These are phyloP conservation scores for Eumerus sabulonum DNA, from an alignment of 2,888 invertebrate genomes.

Conservation along the genomic window DNA sequence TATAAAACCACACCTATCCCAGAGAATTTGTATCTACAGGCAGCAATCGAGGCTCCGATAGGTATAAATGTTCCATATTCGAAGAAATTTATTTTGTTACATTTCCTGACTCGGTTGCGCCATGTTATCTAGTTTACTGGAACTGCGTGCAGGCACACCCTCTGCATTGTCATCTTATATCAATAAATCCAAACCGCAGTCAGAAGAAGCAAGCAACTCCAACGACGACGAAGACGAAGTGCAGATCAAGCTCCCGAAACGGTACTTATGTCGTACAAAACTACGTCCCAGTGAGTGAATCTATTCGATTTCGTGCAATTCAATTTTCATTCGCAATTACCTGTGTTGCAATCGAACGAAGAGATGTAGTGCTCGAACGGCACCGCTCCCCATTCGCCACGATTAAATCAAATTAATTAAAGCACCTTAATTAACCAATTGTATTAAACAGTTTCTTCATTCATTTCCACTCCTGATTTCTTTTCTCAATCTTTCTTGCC, in stretches of 20 bases:
- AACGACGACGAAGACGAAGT: constrained; percentile 13
- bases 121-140: constrained; percentile 30
- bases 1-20: constrained; percentile 6
- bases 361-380: constrained; percentile 13
- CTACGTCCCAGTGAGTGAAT: constrained; percentile 8
- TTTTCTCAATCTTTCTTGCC: constrained; percentile 1
- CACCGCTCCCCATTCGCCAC: constrained; percentile 58
- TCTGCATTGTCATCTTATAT: constrained; percentile 66
- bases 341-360: background rate
- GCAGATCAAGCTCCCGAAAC: constrained; percentile 23
- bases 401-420: constrained; percentile 69
- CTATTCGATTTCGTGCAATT: constrained; percentile 61
- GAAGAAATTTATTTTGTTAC: background rate
- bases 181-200: constrained; percentile 54
- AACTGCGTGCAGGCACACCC: constrained; percentile 61
- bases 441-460: constrained; percentile 57
- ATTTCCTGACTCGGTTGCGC: constrained; percentile 33
- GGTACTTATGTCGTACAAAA: constrained; percentile 25
- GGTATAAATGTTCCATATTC: constrained; percentile 17
- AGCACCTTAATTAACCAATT: constrained; percentile 66
- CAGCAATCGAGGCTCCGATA: background rate
- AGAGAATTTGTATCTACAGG: no score
- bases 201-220: constrained; percentile 15
- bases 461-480: constrained; percentile 9
- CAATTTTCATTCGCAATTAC: constrained; percentile 41